Evolutionary conservation across 2,113 vertebrate species (phyloP), one percentile per base, ranked within the genome.

Genomic region (Callorhinus ursinus): DNA sequence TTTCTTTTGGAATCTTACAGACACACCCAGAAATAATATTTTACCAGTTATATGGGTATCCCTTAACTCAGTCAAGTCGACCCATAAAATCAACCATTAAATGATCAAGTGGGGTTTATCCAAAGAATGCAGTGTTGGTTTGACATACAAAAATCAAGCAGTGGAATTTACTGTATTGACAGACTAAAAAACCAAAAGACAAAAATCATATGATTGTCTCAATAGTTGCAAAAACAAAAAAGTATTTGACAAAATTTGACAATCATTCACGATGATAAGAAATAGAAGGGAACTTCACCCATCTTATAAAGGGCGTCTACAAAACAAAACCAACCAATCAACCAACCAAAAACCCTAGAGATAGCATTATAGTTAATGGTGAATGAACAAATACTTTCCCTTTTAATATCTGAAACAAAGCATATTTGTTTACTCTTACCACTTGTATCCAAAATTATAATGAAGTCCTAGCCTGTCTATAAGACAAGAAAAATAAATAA

Each of bases 401-500:
- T 26, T 92, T 92, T 31, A 86, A 76, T 33, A 83, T 33, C 42
- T 65, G 53, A 16, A 82, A 42, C 28, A 82, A 57, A 55, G 13
- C 18, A 57, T 51, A 26, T 85, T 63, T 49, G 0, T 80, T 94
- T 8, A 63, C 16, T 74, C 26, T 61, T 11, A 88, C 14, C 42
- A n/a, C 16, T 63, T 63, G 13, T 21, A 77, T 39, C 46, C 59
- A 90, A 28, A 22, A 76, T 61, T 67, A 63, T 72, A 36, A 69
- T 31, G 6, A 88, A 15, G 22, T 80, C 31, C 57, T 55, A 24
- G 15, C 74, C 24, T 81, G 42, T 77, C 19, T 49, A 69, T 86
- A 76, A 96, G 42, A 31, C 59, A 89, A 91, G 53, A 91, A 96
- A 88, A 93, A 83, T 22, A 69, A 76, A 49, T 55, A 59, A 92